Evolutionary conservation across 2,797 vertebrate species (phyloP).

Genomic region (Astyanax mexicanus): DNA sequence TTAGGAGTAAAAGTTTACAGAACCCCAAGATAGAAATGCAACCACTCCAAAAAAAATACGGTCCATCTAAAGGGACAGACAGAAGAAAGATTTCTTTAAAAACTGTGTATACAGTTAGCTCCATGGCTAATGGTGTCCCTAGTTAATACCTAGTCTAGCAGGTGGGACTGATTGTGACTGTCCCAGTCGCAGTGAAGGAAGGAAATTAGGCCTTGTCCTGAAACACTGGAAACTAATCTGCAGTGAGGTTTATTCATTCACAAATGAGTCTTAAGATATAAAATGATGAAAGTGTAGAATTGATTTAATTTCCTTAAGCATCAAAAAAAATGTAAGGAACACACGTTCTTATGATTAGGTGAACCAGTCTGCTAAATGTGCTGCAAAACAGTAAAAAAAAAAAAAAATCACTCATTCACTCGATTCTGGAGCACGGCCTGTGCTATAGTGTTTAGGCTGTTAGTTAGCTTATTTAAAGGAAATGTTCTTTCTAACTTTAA

Average conservation of each 20-base stretch:
- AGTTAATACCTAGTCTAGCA: constrained; percentile 58
- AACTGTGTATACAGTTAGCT: constrained; percentile 45
- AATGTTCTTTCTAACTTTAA: too few species aligned
- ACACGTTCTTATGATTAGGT: too few species aligned
- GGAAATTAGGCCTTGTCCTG: constrained; percentile 17
- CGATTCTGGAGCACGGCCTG: too few species aligned
- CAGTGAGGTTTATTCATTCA: background rate
- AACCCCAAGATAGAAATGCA: background rate
- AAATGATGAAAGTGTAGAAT: too few species aligned
- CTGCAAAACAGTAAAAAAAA: too few species aligned
- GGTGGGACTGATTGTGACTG: constrained; percentile 33
- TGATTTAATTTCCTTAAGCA: too few species aligned
- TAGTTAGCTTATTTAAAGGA: too few species aligned
- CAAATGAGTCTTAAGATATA: background rate
- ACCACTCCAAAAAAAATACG: constrained; percentile 9
- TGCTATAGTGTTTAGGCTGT: too few species aligned
- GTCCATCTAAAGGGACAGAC: background rate
- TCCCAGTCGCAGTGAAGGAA: constrained; percentile 4
- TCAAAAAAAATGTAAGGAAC: too few species aligned
- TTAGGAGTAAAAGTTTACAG: background rate
- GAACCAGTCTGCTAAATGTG: too few species aligned
- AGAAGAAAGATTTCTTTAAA: background rate
- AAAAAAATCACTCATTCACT: too few species aligned
- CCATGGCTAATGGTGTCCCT: constrained; percentile 65
- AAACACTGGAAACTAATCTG: constrained; percentile 6